phyloP scores from a whole-genome alignment of 2,797 vertebrate genomes.

The Scyliorhinus canicula region DNA sequence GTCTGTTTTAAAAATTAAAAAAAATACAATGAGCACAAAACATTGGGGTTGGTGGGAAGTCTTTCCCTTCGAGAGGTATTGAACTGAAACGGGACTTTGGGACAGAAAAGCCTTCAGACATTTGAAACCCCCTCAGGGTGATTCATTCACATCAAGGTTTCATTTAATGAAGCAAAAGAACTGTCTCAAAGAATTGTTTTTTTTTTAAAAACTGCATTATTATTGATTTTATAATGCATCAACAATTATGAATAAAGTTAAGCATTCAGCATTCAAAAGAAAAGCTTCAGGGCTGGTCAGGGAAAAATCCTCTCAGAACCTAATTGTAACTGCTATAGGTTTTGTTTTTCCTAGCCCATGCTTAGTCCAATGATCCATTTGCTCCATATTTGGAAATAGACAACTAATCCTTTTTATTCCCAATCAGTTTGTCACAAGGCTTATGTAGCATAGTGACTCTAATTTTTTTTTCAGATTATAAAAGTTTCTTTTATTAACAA shows the following conservation, averaged over 20 bases:
- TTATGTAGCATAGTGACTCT: too few relatives aligned
- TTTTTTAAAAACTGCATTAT: background rate
- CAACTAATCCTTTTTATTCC: background rate
- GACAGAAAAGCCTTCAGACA: background rate
- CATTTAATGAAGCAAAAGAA: background rate
- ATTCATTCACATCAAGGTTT: background rate
- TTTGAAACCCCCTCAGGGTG: constrained; percentile 16
- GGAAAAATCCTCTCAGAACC: background rate
- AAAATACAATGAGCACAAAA: constrained; percentile 18
- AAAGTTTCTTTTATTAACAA: background rate
- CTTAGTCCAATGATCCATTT: background rate
- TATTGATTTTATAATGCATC: background rate
- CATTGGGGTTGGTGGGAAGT: background rate
- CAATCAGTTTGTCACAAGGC: background rate
- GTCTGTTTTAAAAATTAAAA: background rate
- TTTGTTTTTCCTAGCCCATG: background rate
- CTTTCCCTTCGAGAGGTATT: background rate
- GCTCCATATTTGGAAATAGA: background rate
- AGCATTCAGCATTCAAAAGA: background rate
- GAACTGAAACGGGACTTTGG: constrained; percentile 14
- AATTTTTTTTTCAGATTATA: too few relatives aligned
- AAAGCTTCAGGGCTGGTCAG: background rate
- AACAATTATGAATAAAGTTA: background rate
- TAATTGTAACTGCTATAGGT: background rate
- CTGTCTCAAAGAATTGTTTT: background rate